Conservation (phyloP, 1,140 invertebrate genomes). For the Euwallacea similis region DNA sequence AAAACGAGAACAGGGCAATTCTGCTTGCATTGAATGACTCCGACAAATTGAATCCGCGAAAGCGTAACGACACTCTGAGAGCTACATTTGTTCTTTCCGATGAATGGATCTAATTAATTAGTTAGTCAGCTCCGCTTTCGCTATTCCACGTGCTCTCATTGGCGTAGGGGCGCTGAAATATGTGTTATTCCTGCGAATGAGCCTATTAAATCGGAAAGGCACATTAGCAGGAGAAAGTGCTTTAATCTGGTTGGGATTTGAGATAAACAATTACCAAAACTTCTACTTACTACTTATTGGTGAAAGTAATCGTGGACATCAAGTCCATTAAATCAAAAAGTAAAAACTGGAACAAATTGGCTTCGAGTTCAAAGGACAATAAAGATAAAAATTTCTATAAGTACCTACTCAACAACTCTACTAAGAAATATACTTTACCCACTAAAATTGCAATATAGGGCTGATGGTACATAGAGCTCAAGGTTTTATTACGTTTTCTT, state of each 20-base stretch:
- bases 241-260: too few relatives aligned
- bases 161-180: slow-evolving; percentile 9
- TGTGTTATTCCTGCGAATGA: slow-evolving; percentile 6
- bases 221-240: slow-evolving; percentile 3
- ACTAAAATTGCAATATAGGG: slow-evolving; percentile 23
- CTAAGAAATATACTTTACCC: slow-evolving; percentile 22
- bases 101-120: slow-evolving; percentile 52
- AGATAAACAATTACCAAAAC: too few relatives aligned
- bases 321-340: too few relatives aligned
- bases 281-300: too few relatives aligned
- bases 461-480: slow-evolving; percentile 18
- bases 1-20: slow-evolving; percentile 44
- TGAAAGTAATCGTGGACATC: too few relatives aligned
- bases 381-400: slow-evolving; percentile 21
- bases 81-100: slow-evolving; percentile 51
- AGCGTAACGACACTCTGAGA: slow-evolving; percentile 48
- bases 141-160: slow-evolving; percentile 19
- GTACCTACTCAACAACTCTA: slow-evolving; percentile 20
- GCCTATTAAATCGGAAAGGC: slow-evolving; percentile 4
- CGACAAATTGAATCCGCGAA: slow-evolving; percentile 48
- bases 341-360: too few relatives aligned
- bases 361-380: slow-evolving; percentile 2
- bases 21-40: slow-evolving; percentile 44
- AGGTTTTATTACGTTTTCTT: slow-evolving; percentile 28
- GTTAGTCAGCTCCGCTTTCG: slow-evolving; percentile 26